A percentile compares a stretch with the other conserved stretches of the same genome.
These are phyloP conservation scores for Plotosus lineatus DNA, from an alignment of 2,113 vertebrate species.

Conservation along the genomic window DNA sequence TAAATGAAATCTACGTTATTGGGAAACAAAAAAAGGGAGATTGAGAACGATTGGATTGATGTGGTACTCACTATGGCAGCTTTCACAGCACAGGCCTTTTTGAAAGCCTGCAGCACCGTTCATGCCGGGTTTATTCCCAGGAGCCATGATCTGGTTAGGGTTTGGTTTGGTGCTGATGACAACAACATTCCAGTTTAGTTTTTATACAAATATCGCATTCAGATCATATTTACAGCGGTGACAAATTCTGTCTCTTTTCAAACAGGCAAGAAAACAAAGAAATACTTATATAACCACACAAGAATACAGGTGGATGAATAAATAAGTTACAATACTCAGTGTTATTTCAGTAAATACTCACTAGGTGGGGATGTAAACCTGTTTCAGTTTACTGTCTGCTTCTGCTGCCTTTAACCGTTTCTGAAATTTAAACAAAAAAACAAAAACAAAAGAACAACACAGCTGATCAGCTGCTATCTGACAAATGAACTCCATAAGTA, in stretches of 20 bases:
- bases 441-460: conserved; percentile 8
- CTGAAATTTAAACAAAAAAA: too few relatives aligned
- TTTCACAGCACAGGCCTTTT: conserved; percentile 91
- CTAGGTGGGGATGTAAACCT: conserved; percentile 95
- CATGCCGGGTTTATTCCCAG: conserved; percentile 86
- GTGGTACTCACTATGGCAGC: conserved; percentile 87
- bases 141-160: conserved; percentile 91
- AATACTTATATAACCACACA: background rate
- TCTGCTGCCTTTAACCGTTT: conserved; percentile 92
- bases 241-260: background rate
- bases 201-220: background rate
- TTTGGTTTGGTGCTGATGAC: conserved; percentile 86
- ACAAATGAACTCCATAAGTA: background rate
- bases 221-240: background rate
- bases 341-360: conserved; percentile 70
- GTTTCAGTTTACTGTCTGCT: conserved; percentile 91
- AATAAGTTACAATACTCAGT: background rate
- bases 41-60: background rate
- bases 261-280: background rate
- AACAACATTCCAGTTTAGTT: background rate
- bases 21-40: background rate
- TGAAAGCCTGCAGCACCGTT: conserved; percentile 87
- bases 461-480: background rate
- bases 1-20: too few relatives aligned
- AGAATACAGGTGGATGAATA: background rate